Evolutionary conservation across 2,797 vertebrate species (phyloP).

Genomic region (Enteromius argenteus): DNA sequence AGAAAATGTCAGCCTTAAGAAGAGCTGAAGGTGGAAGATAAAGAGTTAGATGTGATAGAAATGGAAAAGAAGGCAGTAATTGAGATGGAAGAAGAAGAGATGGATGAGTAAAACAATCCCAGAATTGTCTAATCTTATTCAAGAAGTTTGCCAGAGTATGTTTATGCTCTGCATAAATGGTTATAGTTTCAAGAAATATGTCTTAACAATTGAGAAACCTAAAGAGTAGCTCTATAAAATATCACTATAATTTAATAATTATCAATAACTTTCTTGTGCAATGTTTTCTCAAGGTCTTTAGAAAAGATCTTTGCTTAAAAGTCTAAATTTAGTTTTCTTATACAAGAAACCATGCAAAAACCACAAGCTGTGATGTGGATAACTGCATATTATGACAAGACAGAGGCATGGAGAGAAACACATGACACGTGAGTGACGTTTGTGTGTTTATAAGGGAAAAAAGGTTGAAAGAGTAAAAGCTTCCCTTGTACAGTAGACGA

Average conservation of each 20-base stretch:
- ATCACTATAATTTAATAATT: neutral
- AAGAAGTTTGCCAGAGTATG: neutral
- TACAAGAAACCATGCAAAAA: neutral
- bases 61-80: neutral
- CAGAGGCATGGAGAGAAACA: conserved; percentile 7
- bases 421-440: conserved; percentile 18
- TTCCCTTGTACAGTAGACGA: conserved; percentile 25
- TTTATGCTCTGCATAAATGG: neutral
- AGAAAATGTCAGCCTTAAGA: neutral
- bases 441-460: conserved; percentile 2
- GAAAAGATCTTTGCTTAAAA: neutral
- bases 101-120: neutral
- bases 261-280: neutral
- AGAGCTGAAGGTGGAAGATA: too few relatives aligned
- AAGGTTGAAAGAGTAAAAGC: conserved; percentile 22
- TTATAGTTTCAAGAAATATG: neutral
- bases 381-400: conserved; percentile 5
- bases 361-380: conserved; percentile 2
- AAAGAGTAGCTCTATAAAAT: neutral
- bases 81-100: neutral
- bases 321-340: conserved; percentile 10
- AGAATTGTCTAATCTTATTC: neutral
- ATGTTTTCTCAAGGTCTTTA: neutral
- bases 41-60: neutral
- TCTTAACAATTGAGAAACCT: neutral